These are phyloP conservation scores for Vidua macroura DNA, from an alignment of 2,113 vertebrate species.

Conservation along the genomic window DNA sequence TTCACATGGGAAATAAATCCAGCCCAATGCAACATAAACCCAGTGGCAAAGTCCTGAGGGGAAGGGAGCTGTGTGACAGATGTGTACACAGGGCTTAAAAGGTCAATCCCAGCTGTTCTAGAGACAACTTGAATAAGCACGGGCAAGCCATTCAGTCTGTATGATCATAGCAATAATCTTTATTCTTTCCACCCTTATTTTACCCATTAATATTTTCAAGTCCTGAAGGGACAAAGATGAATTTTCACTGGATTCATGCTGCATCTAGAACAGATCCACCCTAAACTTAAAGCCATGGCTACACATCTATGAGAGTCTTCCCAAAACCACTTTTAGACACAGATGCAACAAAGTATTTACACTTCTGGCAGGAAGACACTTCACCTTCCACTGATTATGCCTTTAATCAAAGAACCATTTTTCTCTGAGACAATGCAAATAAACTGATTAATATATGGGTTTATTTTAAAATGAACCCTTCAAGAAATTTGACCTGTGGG, in stretches of 20 bases:
- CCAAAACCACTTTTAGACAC: neutral
- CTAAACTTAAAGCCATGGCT: neutral
- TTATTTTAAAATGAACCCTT: constrained; percentile 13
- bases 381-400: neutral
- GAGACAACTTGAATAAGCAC: neutral
- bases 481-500: neutral
- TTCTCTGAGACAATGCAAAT: neutral
- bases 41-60: neutral
- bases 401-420: neutral
- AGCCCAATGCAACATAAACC: neutral
- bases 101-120: neutral
- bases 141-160: fast-evolving
- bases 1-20: neutral
- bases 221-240: neutral
- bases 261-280: neutral
- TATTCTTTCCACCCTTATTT: neutral
- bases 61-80: neutral
- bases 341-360: neutral
- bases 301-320: neutral
- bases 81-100: neutral
- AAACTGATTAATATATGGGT: neutral
- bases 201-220: neutral
- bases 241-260: neutral
- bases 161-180: neutral
- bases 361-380: neutral